A percentile compares a stretch with the other conserved stretches of the same genome.
Evolutionary conservation across 2,888 invertebrate species (phyloP).

Genomic region (Acleris holmiana): DNA sequence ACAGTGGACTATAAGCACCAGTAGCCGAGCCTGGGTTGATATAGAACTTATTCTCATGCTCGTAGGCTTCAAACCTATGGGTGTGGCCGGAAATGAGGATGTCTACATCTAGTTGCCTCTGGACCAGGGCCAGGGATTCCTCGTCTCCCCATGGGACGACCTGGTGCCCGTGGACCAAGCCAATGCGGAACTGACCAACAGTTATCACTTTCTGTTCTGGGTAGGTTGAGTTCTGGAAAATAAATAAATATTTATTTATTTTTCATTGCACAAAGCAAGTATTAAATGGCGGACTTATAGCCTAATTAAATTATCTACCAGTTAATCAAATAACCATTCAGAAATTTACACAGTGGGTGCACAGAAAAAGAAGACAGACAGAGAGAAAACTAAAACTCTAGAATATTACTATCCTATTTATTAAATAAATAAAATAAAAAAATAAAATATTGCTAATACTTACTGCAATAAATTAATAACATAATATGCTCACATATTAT

Average conservation of each 20-base stretch:
- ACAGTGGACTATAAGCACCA: conserved; percentile 97
- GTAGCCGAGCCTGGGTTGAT: conserved; percentile 99
- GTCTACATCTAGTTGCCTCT: conserved; percentile 98
- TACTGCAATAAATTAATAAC: no score
- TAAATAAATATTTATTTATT: neutral
- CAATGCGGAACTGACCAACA: conserved; percentile 99
- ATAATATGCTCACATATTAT: no score
- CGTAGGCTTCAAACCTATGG: conserved; percentile 98
- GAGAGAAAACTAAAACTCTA: no score
- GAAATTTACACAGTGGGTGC: no score
- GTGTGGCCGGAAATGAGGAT: conserved; percentile 99
- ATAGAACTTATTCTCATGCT: conserved; percentile 99
- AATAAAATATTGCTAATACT: no score
- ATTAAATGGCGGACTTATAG: no score
- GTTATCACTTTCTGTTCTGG: conserved; percentile 99
- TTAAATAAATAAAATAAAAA: no score
- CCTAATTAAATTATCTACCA: no score
- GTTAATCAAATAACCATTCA: no score
- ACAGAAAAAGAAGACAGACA: no score
- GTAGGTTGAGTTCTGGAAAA: conserved; percentile 91
- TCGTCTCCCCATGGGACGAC: conserved; percentile 99
- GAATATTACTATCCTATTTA: no score
- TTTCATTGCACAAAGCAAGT: no score
- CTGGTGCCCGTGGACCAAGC: conserved; percentile 98
- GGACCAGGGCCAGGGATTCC: conserved; percentile 95